Conservation (phyloP, 2,113 vertebrate species). For the Pycnonotus jocosus region DNA sequence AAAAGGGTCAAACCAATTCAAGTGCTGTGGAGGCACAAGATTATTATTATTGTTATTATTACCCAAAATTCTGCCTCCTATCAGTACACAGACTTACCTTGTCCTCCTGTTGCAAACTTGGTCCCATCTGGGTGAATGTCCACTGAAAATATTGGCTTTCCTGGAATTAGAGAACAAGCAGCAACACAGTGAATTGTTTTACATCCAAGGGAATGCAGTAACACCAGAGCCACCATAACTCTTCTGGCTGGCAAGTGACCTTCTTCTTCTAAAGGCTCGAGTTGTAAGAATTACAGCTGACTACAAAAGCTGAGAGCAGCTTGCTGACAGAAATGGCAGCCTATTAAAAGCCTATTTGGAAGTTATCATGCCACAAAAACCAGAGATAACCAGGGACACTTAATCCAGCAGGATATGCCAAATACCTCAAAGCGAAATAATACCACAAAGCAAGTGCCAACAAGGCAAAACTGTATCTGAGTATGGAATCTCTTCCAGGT, state of each 20-base stretch:
- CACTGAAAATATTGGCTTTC: conserved; percentile 98
- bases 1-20: neutral
- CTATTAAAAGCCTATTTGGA: neutral
- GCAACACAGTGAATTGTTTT: neutral
- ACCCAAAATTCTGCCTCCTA: neutral
- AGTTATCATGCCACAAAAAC: neutral
- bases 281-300: neutral
- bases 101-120: conserved; percentile 97
- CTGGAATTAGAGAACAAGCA: conserved; percentile 67
- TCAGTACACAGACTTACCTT: conserved; percentile 74
- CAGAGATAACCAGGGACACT: neutral
- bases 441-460: neutral
- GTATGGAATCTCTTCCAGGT: neutral
- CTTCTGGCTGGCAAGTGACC: neutral
- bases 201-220: neutral
- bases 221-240: neutral
- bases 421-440: neutral
- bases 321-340: neutral
- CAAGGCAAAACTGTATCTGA: neutral
- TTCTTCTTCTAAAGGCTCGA: neutral
- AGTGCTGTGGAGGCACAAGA: neutral
- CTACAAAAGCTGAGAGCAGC: neutral
- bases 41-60: neutral
- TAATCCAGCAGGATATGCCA: neutral
- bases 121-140: conserved; percentile 98